Evolutionary conservation across 2,113 vertebrate species (phyloP).

Genomic region (Thalassarche chlororhynchos): DNA sequence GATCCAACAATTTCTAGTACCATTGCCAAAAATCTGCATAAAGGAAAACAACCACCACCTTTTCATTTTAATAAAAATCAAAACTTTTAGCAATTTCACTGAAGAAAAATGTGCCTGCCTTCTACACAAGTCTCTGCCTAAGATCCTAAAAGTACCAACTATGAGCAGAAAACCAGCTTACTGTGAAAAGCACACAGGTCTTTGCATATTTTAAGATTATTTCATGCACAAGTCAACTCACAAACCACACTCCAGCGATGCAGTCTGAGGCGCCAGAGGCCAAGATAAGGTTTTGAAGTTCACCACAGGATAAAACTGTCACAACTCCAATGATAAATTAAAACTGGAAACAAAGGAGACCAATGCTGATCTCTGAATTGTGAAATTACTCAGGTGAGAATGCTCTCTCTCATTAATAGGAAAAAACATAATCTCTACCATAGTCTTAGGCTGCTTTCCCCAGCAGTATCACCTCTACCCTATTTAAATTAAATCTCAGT

Average conservation of each 20-base stretch:
- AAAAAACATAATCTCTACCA: not conserved
- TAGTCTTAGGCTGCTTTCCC: not conserved
- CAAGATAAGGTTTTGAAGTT: not conserved
- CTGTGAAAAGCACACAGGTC: not conserved
- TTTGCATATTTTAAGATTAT: not conserved
- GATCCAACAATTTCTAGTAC: not conserved
- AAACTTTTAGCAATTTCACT: not conserved
- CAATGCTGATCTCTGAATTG: not conserved
- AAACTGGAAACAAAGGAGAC: not conserved
- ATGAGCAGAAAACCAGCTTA: not conserved
- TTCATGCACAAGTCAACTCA: not conserved
- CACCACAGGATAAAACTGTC: not conserved
- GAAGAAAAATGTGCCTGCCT: not conserved
- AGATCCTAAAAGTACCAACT: not conserved
- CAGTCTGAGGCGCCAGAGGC: not conserved
- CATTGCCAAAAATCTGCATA: not conserved
- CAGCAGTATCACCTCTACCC: not conserved
- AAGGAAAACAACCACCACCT: not conserved
- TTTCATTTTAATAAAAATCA: not conserved
- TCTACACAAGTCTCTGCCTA: not conserved
- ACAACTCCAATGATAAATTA: not conserved
- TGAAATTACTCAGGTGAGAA: not conserved
- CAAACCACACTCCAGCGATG: not conserved
- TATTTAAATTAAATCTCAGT: conserved; percentile 32
- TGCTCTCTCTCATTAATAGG: not conserved